Conservation (phyloP, 2,113 vertebrate species). For the Chloropsis cyanopogon region DNA sequence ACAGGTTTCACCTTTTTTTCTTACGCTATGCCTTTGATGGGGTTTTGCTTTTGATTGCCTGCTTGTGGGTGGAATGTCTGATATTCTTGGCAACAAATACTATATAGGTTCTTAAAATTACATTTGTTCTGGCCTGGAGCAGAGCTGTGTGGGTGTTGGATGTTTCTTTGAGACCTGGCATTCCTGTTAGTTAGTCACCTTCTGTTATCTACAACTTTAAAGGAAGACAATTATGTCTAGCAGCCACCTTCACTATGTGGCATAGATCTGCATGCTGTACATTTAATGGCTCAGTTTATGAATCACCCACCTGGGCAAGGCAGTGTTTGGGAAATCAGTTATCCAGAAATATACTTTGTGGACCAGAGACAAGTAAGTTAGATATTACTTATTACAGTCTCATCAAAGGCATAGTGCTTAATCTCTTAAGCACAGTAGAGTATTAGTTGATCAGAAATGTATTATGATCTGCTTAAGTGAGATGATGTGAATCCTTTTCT, state of each 20-base stretch:
- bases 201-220: neutral
- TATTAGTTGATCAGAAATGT: neutral
- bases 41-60: slow-evolving; percentile 38
- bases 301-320: neutral
- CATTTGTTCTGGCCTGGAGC: slow-evolving; percentile 35
- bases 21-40: slow-evolving; percentile 9
- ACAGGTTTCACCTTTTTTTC: slow-evolving; percentile 13
- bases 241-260: neutral
- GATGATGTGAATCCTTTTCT: neutral
- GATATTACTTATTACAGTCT: neutral
- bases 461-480: neutral
- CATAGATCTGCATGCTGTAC: neutral
- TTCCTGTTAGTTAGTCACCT: slow-evolving; percentile 6
- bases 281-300: neutral
- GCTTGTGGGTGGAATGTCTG: slow-evolving; percentile 46
- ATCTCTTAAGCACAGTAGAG: neutral
- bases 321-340: neutral
- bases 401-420: neutral
- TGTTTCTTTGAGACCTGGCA: neutral
- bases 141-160: neutral
- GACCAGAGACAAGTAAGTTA: neutral
- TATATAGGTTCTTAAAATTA: neutral
- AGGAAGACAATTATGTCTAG: neutral
- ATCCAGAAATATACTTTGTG: neutral
- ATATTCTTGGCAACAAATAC: neutral